Percentiles rank a stretch among this genome's conserved stretches.
phyloP scores from a whole-genome alignment of 1,140 invertebrate species.

The Sitophilus oryzae region DNA sequence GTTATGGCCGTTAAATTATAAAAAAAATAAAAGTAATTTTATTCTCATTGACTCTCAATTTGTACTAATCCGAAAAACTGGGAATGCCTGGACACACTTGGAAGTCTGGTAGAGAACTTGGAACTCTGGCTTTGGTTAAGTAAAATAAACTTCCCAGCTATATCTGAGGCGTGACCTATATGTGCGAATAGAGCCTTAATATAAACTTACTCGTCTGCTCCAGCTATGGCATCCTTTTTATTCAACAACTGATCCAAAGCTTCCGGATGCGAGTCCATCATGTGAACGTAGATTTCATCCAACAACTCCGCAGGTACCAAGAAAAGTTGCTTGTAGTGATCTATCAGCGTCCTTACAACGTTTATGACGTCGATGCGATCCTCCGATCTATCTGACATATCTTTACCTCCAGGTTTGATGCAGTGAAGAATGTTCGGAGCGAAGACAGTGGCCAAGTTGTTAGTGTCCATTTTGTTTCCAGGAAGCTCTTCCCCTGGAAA shows the following conservation, averaged over 20 bases:
- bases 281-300: constrained; percentile 77
- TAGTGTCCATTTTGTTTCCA: constrained; percentile 91
- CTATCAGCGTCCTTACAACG: constrained; percentile 75
- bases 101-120: no score
- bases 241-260: constrained; percentile 64
- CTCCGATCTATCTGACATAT: constrained; percentile 60
- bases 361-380: constrained; percentile 85
- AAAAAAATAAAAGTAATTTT: no score
- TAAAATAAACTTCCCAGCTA: no score
- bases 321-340: constrained; percentile 71
- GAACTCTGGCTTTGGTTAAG: no score
- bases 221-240: constrained; percentile 35
- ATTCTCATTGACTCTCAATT: no score
- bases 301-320: constrained; percentile 70
- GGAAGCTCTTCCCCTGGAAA: constrained; percentile 55
- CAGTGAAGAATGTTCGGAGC: constrained; percentile 88
- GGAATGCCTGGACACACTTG: no score
- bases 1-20: no score
- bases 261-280: constrained; percentile 77
- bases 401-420: constrained; percentile 57
- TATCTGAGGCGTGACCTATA: no score
- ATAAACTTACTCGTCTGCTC: constrained; percentile 56
- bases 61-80: no score
- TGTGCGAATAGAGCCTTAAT: no score
- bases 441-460: constrained; percentile 86